Base-by-base conservation (phyloP, 2,888 invertebrate genomes). In the Gastracanthus pulcherrimus region DNA sequence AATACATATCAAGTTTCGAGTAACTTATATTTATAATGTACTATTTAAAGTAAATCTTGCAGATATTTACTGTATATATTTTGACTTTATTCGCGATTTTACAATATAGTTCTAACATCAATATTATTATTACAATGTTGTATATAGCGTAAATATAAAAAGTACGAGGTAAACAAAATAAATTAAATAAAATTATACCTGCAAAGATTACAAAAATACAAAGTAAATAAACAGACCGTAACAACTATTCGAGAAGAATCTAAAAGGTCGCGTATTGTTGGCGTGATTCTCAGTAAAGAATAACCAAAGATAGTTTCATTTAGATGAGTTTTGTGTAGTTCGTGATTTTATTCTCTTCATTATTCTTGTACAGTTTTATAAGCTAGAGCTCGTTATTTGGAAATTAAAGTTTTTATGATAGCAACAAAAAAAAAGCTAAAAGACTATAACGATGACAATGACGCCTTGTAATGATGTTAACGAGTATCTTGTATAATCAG, bases 401-500 rank as follows among this genome's bases (percentile, higher is more conserved):
- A 72, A 7, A 51, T 29, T 38, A 55, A 76, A 76, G n/a, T 51
- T 78, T 78, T 62, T 71, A 48, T 11, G 26, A 58, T 19, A 13
- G 7, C 1, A 48, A 79, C n/a, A n/a, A 58, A 34, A 67, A 77
- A 19, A 26, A 31, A 62, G 72, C 31, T 38, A 69, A 38, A 51
- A 60, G 60, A 80, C 76, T 4, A 41, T 71, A 45, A 78, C 71
- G 11, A 38, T 72, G 80, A 82, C 74, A 70, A 69, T 77, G 77
- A 82, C 64, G 64, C 69, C 69, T 77, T 70, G 62, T 70, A 75
- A 82, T 76, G 66, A 76, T 36, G 45, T 80, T 78, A 78, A 78
- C 64, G 60, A 81, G 58, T 75, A 81, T 78, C 70, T 83, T 84
- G 81, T 84, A 81, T 84, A 76, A 85, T 85, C 81, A 84, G 84